Base-by-base conservation (phyloP, 2,888 invertebrate genomes). In the Geotrupes spiniger region DNA sequence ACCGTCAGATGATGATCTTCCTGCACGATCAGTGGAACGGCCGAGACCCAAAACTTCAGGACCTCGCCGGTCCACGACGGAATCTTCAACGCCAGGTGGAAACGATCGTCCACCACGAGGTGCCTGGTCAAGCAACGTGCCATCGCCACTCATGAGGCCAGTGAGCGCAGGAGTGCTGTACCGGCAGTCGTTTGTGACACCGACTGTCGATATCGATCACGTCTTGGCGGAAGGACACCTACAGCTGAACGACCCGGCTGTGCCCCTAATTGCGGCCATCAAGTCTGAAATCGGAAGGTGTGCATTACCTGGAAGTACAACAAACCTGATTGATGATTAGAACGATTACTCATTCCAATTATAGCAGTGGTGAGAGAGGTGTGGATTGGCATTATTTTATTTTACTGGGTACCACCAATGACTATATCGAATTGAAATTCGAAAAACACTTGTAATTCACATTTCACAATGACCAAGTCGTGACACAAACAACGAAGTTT, bases 181-280 rank as follows among this genome's bases (percentile, higher is more conserved):
- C 50, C 72, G 77, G 14, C 78, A 79, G 1, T 72, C 72, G 52
- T 64, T 77, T 9, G 62, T 67, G 33, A 72, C 72, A 51, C 77
- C 76, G 45, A 73, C 69, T 56, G 64, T 77, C 10, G 76, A 78
- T 56, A 73, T 76, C 0, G 74, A 73, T 12, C 74, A 83, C 12
- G 75, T 85, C 29, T 64, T 80, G 14, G 74, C 81, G 0, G 80
- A 82, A 53, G 79, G 80, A 3, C 75, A 75, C n/a, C 75, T 85
- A 52, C 68, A 75, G 2, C 74, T 78, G 0, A 78, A 79, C 40
- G 85, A 90, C 69, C 87, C 91, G 0, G 90, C 91, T 0, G 80
- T 89, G 9, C 90, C 91, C 0, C 77, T 92, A 16, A 91, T 92
- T 60, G 83, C 86, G 36, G 89, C 91, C 54, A 92, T 92, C 64